Evolutionary conservation across 2,113 vertebrate species (phyloP), one percentile per base, ranked within the genome.

Genomic region (Taurulus bubalis): DNA sequence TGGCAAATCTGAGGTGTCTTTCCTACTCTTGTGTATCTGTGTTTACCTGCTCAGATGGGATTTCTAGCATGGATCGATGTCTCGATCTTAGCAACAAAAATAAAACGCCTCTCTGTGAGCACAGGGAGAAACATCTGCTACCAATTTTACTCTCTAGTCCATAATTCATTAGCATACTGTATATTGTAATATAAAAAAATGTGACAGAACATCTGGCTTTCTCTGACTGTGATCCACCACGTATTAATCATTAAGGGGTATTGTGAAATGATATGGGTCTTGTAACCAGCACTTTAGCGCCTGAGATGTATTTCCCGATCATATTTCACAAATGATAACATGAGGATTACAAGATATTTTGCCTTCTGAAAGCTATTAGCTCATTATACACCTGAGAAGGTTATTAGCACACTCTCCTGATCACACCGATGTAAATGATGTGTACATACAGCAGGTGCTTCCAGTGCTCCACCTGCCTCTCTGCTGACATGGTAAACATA

Each of bases 1-100:
- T 83, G 89, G 89, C 77, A 83, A 83, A 88, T 86, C 84, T 53
- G 71, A 81, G 74, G 87, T 89, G 88, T 92, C 89, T 83, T 89
- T 76, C 73, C 66, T 85, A 70, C 85, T 64, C 85, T 80, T 76
- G 78, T 76, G 85, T 76, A 85, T 75, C 38, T 83, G 71, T 3
- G 28, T 77, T 26, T 80, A 84, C 90, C 85, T 91, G 90, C 79
- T 80, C 76, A 63, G 68, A 83, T 80, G 32, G 40, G 62, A 66
- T 78, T 89, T 79, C 38, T 47, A 3, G 24, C 15, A 65, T 40
- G 26, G 69, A 80, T 66, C 14, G 18, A 83, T 66, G 62, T 75
- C 69, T 59, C 2, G 1, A 55, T 65, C 34, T 67, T 11, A 67
- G 53, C 8, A 26, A 51, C 10, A 34, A 34, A 18, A 53, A 28